These are phyloP conservation scores for Habroteleia sp. DNA, from an alignment of 2,888 invertebrate genomes.

Conservation along the genomic window DNA sequence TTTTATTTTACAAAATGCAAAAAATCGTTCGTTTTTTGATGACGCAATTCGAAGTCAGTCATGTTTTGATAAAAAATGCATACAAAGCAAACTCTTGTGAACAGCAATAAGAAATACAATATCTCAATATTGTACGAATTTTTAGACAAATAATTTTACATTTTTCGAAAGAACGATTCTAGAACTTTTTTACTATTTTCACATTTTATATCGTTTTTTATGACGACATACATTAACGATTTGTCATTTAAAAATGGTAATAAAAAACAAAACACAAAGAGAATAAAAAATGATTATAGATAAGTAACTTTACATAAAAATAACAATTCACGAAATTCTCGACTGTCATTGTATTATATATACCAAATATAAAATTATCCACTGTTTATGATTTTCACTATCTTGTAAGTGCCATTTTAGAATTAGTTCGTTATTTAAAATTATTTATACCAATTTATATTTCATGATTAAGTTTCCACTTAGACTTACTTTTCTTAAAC, in stretches of 20 bases:
- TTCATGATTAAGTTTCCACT: slow-evolving; percentile 2
- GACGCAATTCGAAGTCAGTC: slow-evolving; percentile 8
- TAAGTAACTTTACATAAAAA: slow-evolving; percentile 39
- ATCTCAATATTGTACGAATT: slow-evolving; percentile 1
- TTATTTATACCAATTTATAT: slow-evolving; percentile 15
- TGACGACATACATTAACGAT: slow-evolving; percentile 13
- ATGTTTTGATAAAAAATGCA: slow-evolving; percentile 16
- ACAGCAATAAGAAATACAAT: not conserved
- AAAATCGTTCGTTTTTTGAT: slow-evolving; percentile 47
- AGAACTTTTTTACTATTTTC: slow-evolving; percentile 30
- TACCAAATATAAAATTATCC: slow-evolving; percentile 68
- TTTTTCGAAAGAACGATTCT: slow-evolving; percentile 5
- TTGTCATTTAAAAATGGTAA: too few species aligned
- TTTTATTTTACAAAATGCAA: too few species aligned
- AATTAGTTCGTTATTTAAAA: slow-evolving; percentile 38
- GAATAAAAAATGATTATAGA: slow-evolving; percentile 33
- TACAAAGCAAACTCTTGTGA: slow-evolving; percentile 4
- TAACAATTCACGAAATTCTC: slow-evolving; percentile 37
- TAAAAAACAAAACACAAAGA: slow-evolving; percentile 14
- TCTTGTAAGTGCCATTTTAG: slow-evolving; percentile 49
- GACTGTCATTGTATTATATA: slow-evolving; percentile 71
- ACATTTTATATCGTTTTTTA: slow-evolving; percentile 45
- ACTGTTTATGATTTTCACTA: slow-evolving; percentile 32
- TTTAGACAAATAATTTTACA: slow-evolving; percentile 7
- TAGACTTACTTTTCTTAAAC: slow-evolving; percentile 10